Conservation (phyloP, 2,888 invertebrate species). For the Chrysolina americana region DNA sequence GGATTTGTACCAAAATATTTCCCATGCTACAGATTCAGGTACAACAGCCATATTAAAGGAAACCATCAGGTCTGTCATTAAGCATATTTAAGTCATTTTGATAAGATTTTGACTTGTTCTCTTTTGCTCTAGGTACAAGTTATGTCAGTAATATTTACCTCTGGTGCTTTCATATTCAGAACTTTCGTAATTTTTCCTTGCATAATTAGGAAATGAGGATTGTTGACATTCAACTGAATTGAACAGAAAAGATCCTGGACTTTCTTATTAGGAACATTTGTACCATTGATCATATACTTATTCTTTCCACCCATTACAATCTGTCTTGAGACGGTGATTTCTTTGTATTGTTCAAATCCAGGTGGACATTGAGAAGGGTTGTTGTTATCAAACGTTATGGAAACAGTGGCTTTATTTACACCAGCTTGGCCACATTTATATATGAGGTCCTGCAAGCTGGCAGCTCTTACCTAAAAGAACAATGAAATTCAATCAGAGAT, state of each 20-base stretch:
- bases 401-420: slow-evolving; percentile 94
- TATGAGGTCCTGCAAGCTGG: slow-evolving; percentile 94
- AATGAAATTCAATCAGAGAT: slow-evolving; percentile 5
- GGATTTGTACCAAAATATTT: too few species aligned
- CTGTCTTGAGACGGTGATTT: slow-evolving; percentile 94
- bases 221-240: slow-evolving; percentile 97
- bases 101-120: too few species aligned
- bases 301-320: slow-evolving; percentile 90
- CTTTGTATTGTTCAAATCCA: slow-evolving; percentile 91
- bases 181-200: slow-evolving; percentile 99
- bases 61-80: too few species aligned
- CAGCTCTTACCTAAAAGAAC: slow-evolving; percentile 84
- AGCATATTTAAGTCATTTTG: too few species aligned
- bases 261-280: slow-evolving; percentile 89
- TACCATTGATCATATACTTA: slow-evolving; percentile 95
- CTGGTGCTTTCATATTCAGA: slow-evolving; percentile 97
- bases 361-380: slow-evolving; percentile 87
- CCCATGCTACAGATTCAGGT: too few species aligned
- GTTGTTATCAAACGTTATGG: slow-evolving; percentile 94
- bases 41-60: too few species aligned
- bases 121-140: too few species aligned
- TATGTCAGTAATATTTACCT: slow-evolving; percentile 73
- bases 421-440: slow-evolving; percentile 98
- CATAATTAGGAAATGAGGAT: slow-evolving; percentile 99
- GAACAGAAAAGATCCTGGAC: slow-evolving; percentile 97